Conservation (phyloP, 2,888 invertebrate species). For the Cyclophora punctaria region DNA sequence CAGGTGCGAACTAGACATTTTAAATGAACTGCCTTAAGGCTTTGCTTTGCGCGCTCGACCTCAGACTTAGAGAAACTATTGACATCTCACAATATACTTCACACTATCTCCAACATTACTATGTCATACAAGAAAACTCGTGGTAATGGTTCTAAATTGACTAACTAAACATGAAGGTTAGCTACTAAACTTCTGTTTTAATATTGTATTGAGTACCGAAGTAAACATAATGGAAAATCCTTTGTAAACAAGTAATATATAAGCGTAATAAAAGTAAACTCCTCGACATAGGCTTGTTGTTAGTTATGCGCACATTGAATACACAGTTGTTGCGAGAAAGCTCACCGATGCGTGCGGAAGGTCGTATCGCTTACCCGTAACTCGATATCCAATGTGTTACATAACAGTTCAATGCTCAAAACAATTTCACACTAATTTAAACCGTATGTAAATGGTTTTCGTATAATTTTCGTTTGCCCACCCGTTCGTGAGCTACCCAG, state of each 20-base stretch:
- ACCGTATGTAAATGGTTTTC: slow-evolving; percentile 27
- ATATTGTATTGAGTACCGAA: too few species aligned
- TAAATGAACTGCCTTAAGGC: slow-evolving; percentile 38
- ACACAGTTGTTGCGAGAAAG: slow-evolving; percentile 39
- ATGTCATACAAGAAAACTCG: too few species aligned
- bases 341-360: slow-evolving; percentile 55
- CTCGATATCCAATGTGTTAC: slow-evolving; percentile 55
- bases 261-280: too few species aligned
- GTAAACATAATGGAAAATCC: too few species aligned
- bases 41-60: slow-evolving; percentile 25
- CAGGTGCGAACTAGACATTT: slow-evolving; percentile 35
- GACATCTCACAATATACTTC: slow-evolving; percentile 17
- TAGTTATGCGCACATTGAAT: slow-evolving; percentile 10
- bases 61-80: slow-evolving; percentile 16
- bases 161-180: too few species aligned
- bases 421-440: slow-evolving; percentile 33
- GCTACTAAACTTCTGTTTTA: too few species aligned
- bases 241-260: too few species aligned
- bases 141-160: too few species aligned
- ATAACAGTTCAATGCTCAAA: slow-evolving; percentile 45
- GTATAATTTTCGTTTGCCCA: slow-evolving; percentile 24
- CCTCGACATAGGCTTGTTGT: background rate
- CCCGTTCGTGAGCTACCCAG: slow-evolving; percentile 13
- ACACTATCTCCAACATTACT: background rate
- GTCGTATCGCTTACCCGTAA: slow-evolving; percentile 62